Evolutionary conservation across 2,888 invertebrate genomes (phyloP), one percentile per base, ranked within the genome.

Genomic region (Heliconius sara): DNA sequence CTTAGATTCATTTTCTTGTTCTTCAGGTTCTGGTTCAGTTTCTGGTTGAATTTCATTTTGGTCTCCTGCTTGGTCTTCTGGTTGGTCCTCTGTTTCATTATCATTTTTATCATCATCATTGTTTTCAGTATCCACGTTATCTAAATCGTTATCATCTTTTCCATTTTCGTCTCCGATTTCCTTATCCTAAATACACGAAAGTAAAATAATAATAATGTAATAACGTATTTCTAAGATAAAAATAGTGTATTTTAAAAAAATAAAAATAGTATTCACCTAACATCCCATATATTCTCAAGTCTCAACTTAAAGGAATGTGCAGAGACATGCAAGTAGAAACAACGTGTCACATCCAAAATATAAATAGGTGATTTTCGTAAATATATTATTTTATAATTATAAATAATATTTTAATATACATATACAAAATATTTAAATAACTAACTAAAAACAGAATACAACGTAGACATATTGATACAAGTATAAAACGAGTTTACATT

Each of bases 21-120:
- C 81, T 27, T 82, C 81, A 12, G 77, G 83, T 86, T 91, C 88
- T 84, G 91, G 90, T 67, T 88, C 87, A n/a, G 87, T 85, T 5
- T 91, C 90, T 22, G 90, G 87, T 43, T 89, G 81, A n/a, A 91
- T 87, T 66, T 89, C 90, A 19, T 34, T 60, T 57, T 70, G 25
- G 70, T 60, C n/a, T 12, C 60, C 60, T n/a, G 27, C 25, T 57
- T 83, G 83, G 22, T 85, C 81, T 16, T 84, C 78, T 47, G 81
- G 77, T 9, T 85, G 85, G 27, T 85, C 83, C 77, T 87, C 84
- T 27, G 85, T 82, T 75, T 96, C 96, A 83, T 96, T 96, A 67
- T 95, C 93, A 81, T 96, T 96, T 43, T 25, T 47, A 27, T 66
- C 65, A 0, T 95, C 92, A 57, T 93, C 90, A 77, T 95, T 79